A percentile compares a stretch with the other conserved stretches of the same genome.
These are phyloP conservation scores for Chelonoidis abingdonii DNA, from an alignment of 2,113 vertebrate species.

Conservation along the genomic window DNA sequence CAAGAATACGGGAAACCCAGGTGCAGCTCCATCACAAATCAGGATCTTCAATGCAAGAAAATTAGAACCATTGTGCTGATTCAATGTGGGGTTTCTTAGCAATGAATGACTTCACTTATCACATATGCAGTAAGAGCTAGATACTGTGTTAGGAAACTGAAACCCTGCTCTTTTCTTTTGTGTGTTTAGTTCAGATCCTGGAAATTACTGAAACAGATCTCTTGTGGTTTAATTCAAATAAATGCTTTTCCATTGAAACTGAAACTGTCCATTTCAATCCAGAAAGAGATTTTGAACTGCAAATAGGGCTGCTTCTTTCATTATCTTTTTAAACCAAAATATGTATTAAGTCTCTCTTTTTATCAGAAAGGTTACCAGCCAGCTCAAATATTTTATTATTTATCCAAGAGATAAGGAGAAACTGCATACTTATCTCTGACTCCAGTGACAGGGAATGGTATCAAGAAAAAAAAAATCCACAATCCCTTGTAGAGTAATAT, in stretches of 20 bases:
- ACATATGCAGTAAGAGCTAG: neutral
- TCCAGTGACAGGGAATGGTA: neutral
- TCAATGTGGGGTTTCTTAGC: neutral
- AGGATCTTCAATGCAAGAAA: neutral
- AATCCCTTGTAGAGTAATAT: neutral
- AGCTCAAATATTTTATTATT: slow-evolving; percentile 7
- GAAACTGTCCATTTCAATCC: slow-evolving; percentile 7
- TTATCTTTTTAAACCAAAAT: slow-evolving; percentile 19
- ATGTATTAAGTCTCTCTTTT: neutral
- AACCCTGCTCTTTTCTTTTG: neutral
- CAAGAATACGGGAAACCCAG: neutral
- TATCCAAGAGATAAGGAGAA: slow-evolving; percentile 5
- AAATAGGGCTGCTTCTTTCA: slow-evolving; percentile 3
- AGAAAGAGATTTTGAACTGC: neutral
- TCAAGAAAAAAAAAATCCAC: neutral
- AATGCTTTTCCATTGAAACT: slow-evolving; percentile 29
- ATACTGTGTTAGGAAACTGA: neutral
- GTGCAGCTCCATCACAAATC: neutral
- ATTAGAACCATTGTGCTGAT: neutral
- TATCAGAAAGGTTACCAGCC: neutral
- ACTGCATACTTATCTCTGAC: neutral
- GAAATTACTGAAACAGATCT: slow-evolving; percentile 1
- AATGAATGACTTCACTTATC: neutral
- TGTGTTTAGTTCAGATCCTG: neutral
- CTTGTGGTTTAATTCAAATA: slow-evolving; percentile 28